Evolutionary conservation across 1,140 invertebrate species (phyloP).

Genomic region (Cephus cinctus): DNA sequence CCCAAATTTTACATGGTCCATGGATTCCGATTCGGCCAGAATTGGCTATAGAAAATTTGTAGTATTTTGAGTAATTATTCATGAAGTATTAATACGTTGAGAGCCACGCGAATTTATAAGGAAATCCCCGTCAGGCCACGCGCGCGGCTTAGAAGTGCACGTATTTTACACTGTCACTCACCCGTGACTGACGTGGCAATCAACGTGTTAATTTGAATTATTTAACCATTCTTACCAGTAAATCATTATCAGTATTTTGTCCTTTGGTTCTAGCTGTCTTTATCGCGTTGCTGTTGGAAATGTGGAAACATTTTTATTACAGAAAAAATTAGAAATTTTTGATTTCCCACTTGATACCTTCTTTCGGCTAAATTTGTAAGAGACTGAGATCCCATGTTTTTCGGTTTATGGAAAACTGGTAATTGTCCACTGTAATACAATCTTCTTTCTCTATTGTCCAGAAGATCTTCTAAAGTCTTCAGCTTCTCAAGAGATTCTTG

Average conservation of each 20-base stretch:
- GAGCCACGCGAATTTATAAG: no score
- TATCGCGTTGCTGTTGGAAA: no score
- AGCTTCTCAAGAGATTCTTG: constrained; percentile 63
- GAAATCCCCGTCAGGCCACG: no score
- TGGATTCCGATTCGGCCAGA: constrained; percentile 17
- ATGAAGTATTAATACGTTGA: background rate
- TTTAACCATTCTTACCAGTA: no score
- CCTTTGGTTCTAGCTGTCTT: no score
- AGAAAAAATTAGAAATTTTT: no score
- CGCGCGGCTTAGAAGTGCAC: no score
- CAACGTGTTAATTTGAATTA: no score
- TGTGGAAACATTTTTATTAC: no score
- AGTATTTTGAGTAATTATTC: background rate
- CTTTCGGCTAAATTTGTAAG: constrained; percentile 44
- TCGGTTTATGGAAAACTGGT: constrained; percentile 29
- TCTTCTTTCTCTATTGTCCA: constrained; percentile 45
- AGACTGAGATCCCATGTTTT: constrained; percentile 35
- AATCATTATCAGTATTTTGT: no score
- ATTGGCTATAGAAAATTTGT: constrained; percentile 19
- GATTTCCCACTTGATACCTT: constrained; percentile 40
- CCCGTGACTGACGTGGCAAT: constrained; percentile 14
- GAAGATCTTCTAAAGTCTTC: constrained; percentile 57
- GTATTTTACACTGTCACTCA: background rate
- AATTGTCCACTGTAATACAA: constrained; percentile 43
- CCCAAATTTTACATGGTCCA: constrained; percentile 14